Percentiles rank a stretch among this genome's conserved stretches.
Evolutionary conservation across 2,113 vertebrate genomes (phyloP).

Genomic region (Eptesicus fuscus): DNA sequence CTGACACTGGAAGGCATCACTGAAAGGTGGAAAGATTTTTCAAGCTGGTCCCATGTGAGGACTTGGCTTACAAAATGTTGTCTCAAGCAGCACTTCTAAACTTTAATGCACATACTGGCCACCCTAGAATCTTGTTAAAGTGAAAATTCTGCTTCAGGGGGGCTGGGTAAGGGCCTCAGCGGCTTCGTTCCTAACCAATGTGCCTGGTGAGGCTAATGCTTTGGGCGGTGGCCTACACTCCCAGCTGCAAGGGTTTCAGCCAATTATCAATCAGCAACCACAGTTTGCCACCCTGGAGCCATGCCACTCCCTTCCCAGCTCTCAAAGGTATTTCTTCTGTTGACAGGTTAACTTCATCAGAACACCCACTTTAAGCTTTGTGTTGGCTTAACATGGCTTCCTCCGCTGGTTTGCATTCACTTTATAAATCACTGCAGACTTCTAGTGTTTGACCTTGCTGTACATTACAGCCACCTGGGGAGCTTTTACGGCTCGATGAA

Average conservation of each 20-base stretch:
- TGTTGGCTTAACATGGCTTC: neutral
- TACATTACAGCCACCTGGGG: neutral
- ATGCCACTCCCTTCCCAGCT: neutral
- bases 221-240: neutral
- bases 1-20: neutral
- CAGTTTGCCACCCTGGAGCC: neutral
- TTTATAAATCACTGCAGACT: neutral
- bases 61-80: neutral
- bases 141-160: neutral
- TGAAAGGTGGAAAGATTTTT: neutral
- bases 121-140: neutral
- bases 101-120: neutral
- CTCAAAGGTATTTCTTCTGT: neutral
- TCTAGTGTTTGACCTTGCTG: neutral
- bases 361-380: neutral
- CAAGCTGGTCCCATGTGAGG: neutral
- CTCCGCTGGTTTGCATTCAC: neutral
- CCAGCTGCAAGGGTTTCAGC: neutral
- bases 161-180: neutral
- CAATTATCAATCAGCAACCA: neutral
- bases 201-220: fast-evolving
- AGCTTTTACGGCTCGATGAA: neutral
- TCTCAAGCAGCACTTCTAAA: neutral
- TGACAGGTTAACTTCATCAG: neutral
- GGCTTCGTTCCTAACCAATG: neutral